Evolutionary conservation across 1,140 invertebrate species (phyloP), one percentile per base, ranked within the genome.

Genomic region (Drosophila burlai): DNA sequence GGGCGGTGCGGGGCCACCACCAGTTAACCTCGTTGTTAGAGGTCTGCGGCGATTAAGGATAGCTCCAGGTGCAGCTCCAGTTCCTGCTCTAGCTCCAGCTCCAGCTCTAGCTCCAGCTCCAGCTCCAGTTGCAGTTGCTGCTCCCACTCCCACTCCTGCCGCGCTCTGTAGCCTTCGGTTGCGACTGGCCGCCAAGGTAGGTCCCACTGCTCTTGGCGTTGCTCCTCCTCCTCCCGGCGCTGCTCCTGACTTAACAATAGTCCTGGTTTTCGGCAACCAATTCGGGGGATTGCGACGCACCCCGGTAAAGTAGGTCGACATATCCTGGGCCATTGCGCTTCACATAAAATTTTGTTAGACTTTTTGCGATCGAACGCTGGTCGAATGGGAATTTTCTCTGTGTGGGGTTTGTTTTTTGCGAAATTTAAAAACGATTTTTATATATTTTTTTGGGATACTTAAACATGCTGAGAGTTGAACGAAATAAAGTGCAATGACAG

Each of bases 381-480:
- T 72, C 67, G 31, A 71, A 60, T 21, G 6, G 38, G 46, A 73
- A 73, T 59, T 72, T 72, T 26, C 4, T 18, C n/a, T 8, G 18
- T 2, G 52, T 15, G 60, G 10, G 29, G n/a, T 6, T 16, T 34
- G 60, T 72, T 60, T 42, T 59, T 36, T 7, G 40, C 36, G n/a
- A 50, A 16, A 31, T 46, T 50, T 61, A 61, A 73, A 73, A 73
- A 43, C 24, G 67, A 50, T 45, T 73, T 73, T 61, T 18, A 38
- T 50, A n/a, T 61, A n/a, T 46, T n/a, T 50, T 73, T 68, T 31
- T 40, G 16, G 0, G 31, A 73, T 72, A 61, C 43, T 50, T 60
- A 52, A 73, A 73, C 67, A 73, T 73, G 46, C 18, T 47, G 69
- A 61, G 38, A 29, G 54, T n/a, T 73, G 34, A 26, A 72, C 24